Base-by-base conservation (phyloP, 2,888 invertebrate species). In the Carterocephalus palaemon region DNA sequence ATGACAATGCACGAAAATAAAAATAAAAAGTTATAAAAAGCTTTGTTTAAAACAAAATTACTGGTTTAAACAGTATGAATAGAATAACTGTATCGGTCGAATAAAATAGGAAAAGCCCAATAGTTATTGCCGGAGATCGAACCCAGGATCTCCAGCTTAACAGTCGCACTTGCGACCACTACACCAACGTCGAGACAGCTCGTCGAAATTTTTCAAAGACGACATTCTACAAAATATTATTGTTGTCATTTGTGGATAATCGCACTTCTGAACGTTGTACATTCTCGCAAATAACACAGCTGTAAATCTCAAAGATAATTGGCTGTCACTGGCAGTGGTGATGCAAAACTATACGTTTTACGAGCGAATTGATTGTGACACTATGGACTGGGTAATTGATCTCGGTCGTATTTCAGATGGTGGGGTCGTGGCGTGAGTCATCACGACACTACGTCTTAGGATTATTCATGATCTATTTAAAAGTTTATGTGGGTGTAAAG, bases 241-340 rank as follows among this genome's bases (percentile, higher is more conserved):
- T 3, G 6, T 10, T 24, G 10, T 26, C 4, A 34, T 34, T 28
- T 9, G 26, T 33, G 17, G 33, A 12, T 26, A 41, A 26, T 42
- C 9, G 33, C 19, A 34, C 26, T 2, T 34, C 46, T 46, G 3
- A 5, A 15, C 19, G 3, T 13, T n/a, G 8, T 10, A 9, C 42
- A 45, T 16, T 57, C 54, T 50, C 19, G 47, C 31, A 12, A 22
- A 26, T 40, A 42, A 32, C 46, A 37, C 42, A 53, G 58, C 53
- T 53, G 59, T 64, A 64, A 61, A 61, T 64, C 60, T 62, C 52
- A 34, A 48, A 59, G 53, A 59, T 62, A 64, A 62, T 62, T 62
- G 62, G 59, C 53, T 28, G 38, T 49, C 51, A 51, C 53, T 50
- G 49, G 52, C 46, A 32, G 52, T 51, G 52, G 52, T 55, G 53